These are phyloP conservation scores for Bruchidius siliquastri DNA, from an alignment of 2,888 invertebrate species.

Conservation along the genomic window DNA sequence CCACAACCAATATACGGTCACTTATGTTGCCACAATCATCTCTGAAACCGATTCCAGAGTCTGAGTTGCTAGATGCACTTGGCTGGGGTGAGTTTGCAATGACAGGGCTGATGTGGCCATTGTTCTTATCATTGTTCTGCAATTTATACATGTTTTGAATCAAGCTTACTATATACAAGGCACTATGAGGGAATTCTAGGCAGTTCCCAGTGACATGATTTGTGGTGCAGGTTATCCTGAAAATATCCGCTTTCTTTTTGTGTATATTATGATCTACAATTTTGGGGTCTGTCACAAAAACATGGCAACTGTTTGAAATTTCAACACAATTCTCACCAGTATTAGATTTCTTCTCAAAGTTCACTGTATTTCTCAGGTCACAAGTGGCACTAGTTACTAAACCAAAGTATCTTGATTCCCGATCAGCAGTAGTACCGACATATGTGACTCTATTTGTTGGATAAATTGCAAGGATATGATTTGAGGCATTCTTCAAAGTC, in stretches of 20 bases:
- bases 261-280: conserved; percentile 79
- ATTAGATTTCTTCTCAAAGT: conserved; percentile 15
- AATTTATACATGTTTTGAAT: conserved; percentile 70
- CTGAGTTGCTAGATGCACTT: conserved; percentile 88
- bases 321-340: conserved; percentile 47
- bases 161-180: conserved; percentile 69
- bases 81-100: conserved; percentile 79
- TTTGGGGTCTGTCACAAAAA: conserved; percentile 89
- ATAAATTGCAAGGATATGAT: conserved; percentile 79
- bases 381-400: conserved; percentile 79
- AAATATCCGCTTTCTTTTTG: conserved; percentile 71
- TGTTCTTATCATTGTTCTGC: conserved; percentile 42
- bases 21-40: conserved; percentile 83
- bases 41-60: conserved; percentile 91
- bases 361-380: conserved; percentile 34
- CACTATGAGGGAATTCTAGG: conserved; percentile 85
- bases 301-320: conserved; percentile 87
- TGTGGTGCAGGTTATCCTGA: conserved; percentile 79
- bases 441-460: conserved; percentile 81
- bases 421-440: conserved; percentile 85
- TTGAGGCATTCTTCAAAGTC: conserved; percentile 72
- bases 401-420: conserved; percentile 88
- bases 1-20: conserved; percentile 73
- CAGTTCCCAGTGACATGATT: conserved; percentile 75
- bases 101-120: conserved; percentile 50